Percentiles rank a stretch among this genome's conserved stretches.
phyloP scores from a whole-genome alignment of 2,888 invertebrate species.

The Scaptomyza flava region DNA sequence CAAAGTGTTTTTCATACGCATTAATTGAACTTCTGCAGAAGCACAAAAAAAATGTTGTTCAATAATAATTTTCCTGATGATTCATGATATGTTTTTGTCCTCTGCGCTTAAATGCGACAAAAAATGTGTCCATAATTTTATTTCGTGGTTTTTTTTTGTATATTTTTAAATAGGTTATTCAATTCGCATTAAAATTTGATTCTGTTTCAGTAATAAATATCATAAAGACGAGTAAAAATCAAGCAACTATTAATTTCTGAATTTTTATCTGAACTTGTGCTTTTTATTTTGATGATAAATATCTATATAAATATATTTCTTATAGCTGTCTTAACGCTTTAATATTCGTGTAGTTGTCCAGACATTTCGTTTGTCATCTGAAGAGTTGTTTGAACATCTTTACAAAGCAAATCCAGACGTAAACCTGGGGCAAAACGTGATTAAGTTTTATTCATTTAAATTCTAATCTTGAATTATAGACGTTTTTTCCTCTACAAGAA shows the following conservation, averaged over 20 bases:
- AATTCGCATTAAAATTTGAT: not conserved
- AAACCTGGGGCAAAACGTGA: not conserved
- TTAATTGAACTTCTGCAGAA: not conserved
- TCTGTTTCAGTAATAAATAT: not conserved
- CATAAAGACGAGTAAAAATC: not conserved
- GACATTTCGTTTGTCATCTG: too few species aligned
- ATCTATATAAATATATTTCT: too few species aligned
- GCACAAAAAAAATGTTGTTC: not conserved
- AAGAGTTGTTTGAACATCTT: conserved; percentile 23
- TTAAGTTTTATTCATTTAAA: too few species aligned
- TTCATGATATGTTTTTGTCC: not conserved
- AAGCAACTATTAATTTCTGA: not conserved
- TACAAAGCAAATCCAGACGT: not conserved
- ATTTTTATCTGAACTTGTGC: not conserved
- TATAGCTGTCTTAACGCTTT: not conserved
- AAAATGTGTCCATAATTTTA: not conserved
- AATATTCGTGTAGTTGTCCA: conserved; percentile 1
- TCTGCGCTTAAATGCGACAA: not conserved
- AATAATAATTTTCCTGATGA: conserved; percentile 2
- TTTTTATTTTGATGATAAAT: not conserved
- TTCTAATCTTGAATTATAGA: too few species aligned
- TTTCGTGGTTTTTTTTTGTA: conserved; percentile 4
- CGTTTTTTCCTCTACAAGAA: too few species aligned
- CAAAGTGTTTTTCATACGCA: not conserved
- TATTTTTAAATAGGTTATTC: not conserved